phyloP scores from a whole-genome alignment of 2,888 invertebrate species.

The Nudaria mundana region DNA sequence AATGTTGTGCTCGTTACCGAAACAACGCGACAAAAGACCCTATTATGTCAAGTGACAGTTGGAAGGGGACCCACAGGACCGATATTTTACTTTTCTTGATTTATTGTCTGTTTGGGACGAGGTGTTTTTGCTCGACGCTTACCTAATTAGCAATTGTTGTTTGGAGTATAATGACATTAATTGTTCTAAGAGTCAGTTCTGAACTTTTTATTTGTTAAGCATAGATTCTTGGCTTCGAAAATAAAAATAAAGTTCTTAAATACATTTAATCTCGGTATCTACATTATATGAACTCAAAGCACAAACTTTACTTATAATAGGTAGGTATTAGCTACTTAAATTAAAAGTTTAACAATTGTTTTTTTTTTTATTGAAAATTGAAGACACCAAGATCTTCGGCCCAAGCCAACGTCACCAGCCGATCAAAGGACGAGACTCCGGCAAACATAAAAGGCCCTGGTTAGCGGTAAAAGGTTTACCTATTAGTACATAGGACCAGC shows the following conservation, averaged over 20 bases:
- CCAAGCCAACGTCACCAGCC: no score
- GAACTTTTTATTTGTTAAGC: neutral
- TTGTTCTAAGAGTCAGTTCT: constrained; percentile 2
- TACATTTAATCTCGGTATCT: no score
- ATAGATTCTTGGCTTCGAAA: neutral
- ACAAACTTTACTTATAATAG: no score
- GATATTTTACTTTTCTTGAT: constrained; percentile 69
- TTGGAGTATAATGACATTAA: constrained; percentile 8
- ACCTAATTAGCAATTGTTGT: constrained; percentile 45
- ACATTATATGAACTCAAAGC: no score
- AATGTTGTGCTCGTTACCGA: constrained; percentile 45
- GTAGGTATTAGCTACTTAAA: no score
- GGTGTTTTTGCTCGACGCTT: constrained; percentile 43
- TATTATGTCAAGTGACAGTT: constrained; percentile 64
- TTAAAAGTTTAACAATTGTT: no score
- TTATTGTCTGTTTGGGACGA: constrained; percentile 56
- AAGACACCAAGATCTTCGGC: no score
- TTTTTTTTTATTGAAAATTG: no score
- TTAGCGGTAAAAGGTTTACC: no score
- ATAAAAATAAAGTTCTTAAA: neutral
- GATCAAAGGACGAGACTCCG: no score
- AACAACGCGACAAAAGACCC: constrained; percentile 54
- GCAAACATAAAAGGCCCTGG: no score
- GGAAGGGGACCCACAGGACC: constrained; percentile 54
- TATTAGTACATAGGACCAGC: no score